Base-by-base conservation (phyloP, 2,113 vertebrate species). In the Alces alces region DNA sequence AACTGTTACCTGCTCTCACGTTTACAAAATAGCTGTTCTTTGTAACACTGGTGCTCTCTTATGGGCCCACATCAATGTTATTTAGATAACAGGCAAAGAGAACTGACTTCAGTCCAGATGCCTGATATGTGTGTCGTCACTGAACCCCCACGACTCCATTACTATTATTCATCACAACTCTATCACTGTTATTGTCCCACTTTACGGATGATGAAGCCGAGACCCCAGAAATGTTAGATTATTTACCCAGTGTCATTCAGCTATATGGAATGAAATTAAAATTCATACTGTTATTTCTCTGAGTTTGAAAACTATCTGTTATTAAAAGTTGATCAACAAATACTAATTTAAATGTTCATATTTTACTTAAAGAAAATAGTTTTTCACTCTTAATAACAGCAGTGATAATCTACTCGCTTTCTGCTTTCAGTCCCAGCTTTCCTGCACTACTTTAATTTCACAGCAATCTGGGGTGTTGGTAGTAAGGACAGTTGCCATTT, bases 111-210 rank as follows among this genome's bases (percentile, higher is more conserved):
- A 36, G 21, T 5, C 39, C 83, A 50, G 15, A 39, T 54, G 14
- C 5, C 83, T 61, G 30, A 28, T 64, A 1, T 5, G 3, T 9
- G 15, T n/a, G 2, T 9, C 27, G 0, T 23, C 15, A 12, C 55
- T 27, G 27, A 50, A 36, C 6, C 21, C 13, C 16, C 9, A 14
- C 0, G 25, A 9, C 10, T 27, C 13, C 1, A 0, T 21, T 36
- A 73, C 66, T 73, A 39, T 39, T 39, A 39, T 39, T 39, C 5
- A 0, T 39, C 66, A 73, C 36, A 23, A 6, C 66, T 25, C 10
- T 39, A 21, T 84, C n/a, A 61, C 43, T 28, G 6, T 45, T 76
- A 60, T 16, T 70, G 85, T 23, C 45, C 17, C 23, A 39, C 30
- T 87, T 58, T 43, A 52, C n/a, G 80, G 52, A 87, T 19, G 57